Evolutionary conservation across 1,140 invertebrate genomes (phyloP).

Genomic region (Temnothorax curvispinosus): DNA sequence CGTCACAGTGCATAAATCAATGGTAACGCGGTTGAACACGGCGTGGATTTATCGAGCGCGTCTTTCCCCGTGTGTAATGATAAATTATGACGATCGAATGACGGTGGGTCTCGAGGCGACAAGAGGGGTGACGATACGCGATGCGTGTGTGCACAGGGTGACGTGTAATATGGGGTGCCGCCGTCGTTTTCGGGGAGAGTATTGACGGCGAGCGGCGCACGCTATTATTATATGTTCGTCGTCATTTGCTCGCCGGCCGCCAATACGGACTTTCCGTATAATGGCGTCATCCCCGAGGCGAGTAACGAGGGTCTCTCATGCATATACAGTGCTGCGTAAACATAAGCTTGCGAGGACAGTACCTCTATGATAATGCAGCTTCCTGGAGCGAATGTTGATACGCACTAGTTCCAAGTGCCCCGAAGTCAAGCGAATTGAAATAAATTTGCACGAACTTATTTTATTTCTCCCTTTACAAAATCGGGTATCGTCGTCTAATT

Average conservation of each 20-base stretch:
- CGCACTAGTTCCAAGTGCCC: neutral
- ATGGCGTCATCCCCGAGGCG: conserved; percentile 41
- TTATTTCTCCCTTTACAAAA: neutral
- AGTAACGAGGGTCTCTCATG: neutral
- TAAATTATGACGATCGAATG: conserved; percentile 73
- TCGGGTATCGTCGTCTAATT: neutral
- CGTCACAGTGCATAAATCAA: conserved; percentile 64
- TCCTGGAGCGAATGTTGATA: neutral
- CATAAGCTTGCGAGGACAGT: neutral
- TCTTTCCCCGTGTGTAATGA: conserved; percentile 64
- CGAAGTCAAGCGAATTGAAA: neutral
- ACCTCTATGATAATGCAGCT: conserved; percentile 4
- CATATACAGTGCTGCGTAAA: neutral
- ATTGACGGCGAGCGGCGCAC: conserved; percentile 4
- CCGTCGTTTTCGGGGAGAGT: conserved; percentile 34
- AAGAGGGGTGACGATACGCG: conserved; percentile 12
- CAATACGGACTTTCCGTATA: conserved; percentile 45
- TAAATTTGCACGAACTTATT: neutral
- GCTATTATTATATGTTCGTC: conserved; percentile 42
- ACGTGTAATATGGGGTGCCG: conserved; percentile 48
- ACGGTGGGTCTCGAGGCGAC: conserved; percentile 15
- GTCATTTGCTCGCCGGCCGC: conserved; percentile 36
- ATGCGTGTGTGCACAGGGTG: conserved; percentile 29
- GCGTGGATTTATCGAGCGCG: conserved; percentile 66
- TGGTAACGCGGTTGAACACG: conserved; percentile 43